Evolutionary conservation across 2,797 vertebrate species (phyloP).

Genomic region (Enteromius unitaeniatus): DNA sequence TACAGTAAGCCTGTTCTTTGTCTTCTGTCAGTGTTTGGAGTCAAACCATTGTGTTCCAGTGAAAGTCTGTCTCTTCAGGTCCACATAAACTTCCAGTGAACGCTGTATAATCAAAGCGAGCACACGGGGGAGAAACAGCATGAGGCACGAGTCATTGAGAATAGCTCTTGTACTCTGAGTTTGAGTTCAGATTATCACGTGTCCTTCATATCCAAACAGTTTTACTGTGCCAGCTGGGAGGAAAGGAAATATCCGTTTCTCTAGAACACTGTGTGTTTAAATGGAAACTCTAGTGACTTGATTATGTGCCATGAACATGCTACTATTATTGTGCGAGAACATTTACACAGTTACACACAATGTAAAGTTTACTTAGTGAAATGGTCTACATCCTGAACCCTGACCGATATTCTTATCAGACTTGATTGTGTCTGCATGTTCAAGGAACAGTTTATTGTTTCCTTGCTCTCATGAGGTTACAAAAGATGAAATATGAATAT

Average conservation of each 20-base stretch:
- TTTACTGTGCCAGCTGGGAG: background rate
- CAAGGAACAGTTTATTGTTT: background rate
- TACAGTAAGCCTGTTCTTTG: conserved; percentile 4
- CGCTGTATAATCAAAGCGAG: background rate
- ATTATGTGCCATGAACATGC: background rate
- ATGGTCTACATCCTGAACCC: background rate
- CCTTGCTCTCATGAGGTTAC: background rate
- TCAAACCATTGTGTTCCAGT: conserved; percentile 22
- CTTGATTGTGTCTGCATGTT: background rate
- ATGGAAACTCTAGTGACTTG: background rate
- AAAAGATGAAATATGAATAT: background rate
- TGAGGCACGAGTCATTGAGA: background rate
- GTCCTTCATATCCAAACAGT: background rate
- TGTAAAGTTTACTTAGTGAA: background rate
- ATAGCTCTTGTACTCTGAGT: background rate
- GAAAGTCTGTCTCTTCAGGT: background rate
- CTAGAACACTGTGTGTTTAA: background rate
- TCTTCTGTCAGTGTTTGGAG: conserved; percentile 20
- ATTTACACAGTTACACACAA: background rate
- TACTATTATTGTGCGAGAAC: background rate
- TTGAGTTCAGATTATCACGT: background rate
- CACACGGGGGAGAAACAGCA: background rate
- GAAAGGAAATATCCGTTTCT: background rate
- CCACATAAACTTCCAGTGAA: background rate
- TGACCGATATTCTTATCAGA: background rate